Evolutionary conservation across 2,113 vertebrate genomes (phyloP).

Genomic region (Hylia prasina): DNA sequence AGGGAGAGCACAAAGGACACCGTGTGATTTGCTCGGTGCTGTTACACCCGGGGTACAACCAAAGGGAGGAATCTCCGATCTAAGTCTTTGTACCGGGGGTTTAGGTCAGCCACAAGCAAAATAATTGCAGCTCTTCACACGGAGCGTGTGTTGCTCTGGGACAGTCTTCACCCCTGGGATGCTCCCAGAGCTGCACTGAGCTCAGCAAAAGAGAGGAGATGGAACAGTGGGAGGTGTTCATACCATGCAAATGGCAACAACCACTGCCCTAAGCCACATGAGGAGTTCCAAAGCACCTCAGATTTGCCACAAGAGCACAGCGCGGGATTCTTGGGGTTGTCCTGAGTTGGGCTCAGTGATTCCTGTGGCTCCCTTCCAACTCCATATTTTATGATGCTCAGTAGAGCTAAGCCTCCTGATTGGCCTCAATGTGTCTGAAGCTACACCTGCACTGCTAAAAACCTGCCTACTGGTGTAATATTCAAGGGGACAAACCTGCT

Average conservation of each 20-base stretch:
- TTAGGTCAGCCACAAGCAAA: neutral
- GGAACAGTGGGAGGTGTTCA: neutral
- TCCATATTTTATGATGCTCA: neutral
- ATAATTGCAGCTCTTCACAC: neutral
- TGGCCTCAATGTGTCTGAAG: neutral
- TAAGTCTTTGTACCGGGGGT: neutral
- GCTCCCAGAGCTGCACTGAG: neutral
- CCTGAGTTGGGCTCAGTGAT: neutral
- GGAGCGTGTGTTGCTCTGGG: neutral
- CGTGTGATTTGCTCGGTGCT: neutral
- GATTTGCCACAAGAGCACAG: neutral
- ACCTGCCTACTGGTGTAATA: neutral
- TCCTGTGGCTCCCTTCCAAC: neutral
- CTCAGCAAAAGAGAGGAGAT: neutral
- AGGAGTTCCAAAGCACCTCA: neutral
- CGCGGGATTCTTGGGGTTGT: neutral
- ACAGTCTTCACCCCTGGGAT: neutral
- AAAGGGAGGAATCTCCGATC: neutral
- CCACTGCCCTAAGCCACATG: neutral
- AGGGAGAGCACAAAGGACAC: neutral
- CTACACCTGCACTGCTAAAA: neutral
- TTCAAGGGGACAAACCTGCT: neutral
- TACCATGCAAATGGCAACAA: neutral
- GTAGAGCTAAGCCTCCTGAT: neutral
- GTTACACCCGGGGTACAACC: neutral